Evolutionary conservation across 1,140 invertebrate species (phyloP).

Genomic region (Pachypeltis micranthus): DNA sequence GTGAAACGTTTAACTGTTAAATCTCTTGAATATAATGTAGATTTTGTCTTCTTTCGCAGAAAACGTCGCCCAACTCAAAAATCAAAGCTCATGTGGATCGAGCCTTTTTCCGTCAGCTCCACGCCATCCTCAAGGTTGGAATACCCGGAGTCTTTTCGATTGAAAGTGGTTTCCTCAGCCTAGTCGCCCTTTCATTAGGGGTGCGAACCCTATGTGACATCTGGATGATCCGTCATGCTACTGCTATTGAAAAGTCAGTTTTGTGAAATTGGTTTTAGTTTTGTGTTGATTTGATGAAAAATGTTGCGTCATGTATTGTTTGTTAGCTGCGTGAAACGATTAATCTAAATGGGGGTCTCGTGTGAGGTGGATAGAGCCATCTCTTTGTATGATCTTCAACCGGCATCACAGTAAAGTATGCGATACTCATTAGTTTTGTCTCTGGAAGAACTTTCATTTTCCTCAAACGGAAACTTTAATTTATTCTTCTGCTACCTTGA

Average conservation of each 20-base stretch:
- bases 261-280: constrained; percentile 11
- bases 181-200: constrained; percentile 72
- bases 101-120: constrained; percentile 68
- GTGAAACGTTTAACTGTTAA: too few species aligned
- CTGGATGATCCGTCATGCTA: constrained; percentile 91
- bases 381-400: too few species aligned
- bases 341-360: too few species aligned
- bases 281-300: not conserved
- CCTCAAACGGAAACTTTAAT: too few species aligned
- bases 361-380: too few species aligned
- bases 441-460: too few species aligned
- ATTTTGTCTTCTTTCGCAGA: not conserved
- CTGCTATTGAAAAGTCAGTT: constrained; percentile 76
- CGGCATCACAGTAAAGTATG: too few species aligned
- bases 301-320: too few species aligned
- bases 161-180: constrained; percentile 63
- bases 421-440: too few species aligned
- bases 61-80: constrained; percentile 20
- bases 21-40: not conserved
- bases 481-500: too few species aligned
- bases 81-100: constrained; percentile 77
- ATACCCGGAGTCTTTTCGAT: constrained; percentile 62
- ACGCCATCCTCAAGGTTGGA: constrained; percentile 64
- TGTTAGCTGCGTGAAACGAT: too few species aligned
- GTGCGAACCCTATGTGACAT: constrained; percentile 87